A percentile compares a stretch with the other conserved stretches of the same genome.
These are phyloP conservation scores for Scyliorhinus canicula DNA, from an alignment of 2,797 vertebrate species.

Conservation along the genomic window DNA sequence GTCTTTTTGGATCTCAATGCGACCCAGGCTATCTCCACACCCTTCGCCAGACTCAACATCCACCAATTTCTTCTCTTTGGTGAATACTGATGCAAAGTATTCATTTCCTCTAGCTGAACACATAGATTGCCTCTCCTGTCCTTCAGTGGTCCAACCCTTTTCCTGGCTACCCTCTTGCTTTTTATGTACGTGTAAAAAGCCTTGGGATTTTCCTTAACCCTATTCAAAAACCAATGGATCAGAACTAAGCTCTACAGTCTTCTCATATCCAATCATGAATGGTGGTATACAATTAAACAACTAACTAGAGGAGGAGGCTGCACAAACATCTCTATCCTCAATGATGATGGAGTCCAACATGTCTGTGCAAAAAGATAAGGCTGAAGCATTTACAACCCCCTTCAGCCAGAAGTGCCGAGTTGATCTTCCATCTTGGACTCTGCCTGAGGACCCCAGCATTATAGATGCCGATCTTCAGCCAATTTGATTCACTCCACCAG, in stretches of 20 bases:
- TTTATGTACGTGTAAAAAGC: too few species aligned
- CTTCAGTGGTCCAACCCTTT: too few species aligned
- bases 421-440: not conserved
- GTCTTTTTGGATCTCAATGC: too few species aligned
- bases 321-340: not conserved
- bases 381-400: not conserved
- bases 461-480: not conserved
- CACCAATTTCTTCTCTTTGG: too few species aligned
- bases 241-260: not conserved
- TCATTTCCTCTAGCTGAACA: too few species aligned
- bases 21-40: too few species aligned
- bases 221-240: not conserved
- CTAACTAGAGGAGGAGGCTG: not conserved
- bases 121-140: too few species aligned
- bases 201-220: too few species aligned
- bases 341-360: not conserved
- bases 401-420: too few species aligned
- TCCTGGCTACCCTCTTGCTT: too few species aligned
- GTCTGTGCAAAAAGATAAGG: not conserved
- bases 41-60: too few species aligned
- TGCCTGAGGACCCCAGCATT: not conserved
- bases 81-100: too few species aligned
- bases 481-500: not conserved
- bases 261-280: not conserved
- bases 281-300: not conserved